Conservation (phyloP, 1,140 invertebrate genomes). For the Periplaneta americana region DNA sequence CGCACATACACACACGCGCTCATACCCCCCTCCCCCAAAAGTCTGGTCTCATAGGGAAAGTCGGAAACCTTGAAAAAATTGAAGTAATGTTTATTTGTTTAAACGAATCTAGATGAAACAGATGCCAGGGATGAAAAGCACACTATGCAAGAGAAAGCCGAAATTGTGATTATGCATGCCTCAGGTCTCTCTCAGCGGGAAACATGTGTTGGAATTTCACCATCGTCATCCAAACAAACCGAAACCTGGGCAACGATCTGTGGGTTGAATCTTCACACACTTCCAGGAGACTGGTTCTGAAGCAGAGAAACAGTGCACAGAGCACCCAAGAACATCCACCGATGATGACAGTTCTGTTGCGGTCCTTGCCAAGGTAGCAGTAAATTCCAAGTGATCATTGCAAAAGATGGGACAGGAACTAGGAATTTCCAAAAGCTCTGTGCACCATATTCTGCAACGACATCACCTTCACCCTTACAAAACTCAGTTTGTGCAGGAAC, state of each 20-base stretch:
- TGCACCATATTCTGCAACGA: too few relatives aligned
- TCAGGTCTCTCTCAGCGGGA: background rate
- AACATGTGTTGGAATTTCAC: background rate
- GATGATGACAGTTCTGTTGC: too few relatives aligned
- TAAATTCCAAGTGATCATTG: background rate
- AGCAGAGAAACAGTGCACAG: background rate
- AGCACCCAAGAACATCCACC: background rate
- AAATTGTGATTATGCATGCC: background rate
- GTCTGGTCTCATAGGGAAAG: too few relatives aligned
- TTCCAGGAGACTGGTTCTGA: background rate
- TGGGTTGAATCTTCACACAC: background rate
- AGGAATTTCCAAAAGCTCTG: background rate
- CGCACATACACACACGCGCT: too few relatives aligned
- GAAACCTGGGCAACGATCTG: background rate
- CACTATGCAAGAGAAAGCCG: background rate
- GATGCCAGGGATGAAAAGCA: background rate
- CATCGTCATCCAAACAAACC: background rate
- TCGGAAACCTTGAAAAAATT: too few relatives aligned
- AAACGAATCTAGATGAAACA: too few relatives aligned
- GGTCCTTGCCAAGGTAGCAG: background rate
- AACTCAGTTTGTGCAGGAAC: background rate
- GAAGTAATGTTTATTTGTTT: too few relatives aligned
- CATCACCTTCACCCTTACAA: background rate
- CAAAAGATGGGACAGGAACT: background rate
- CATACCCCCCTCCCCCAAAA: too few relatives aligned